These are phyloP conservation scores for Diloba caeruleocephala DNA, from an alignment of 2,888 invertebrate species.

Conservation along the genomic window DNA sequence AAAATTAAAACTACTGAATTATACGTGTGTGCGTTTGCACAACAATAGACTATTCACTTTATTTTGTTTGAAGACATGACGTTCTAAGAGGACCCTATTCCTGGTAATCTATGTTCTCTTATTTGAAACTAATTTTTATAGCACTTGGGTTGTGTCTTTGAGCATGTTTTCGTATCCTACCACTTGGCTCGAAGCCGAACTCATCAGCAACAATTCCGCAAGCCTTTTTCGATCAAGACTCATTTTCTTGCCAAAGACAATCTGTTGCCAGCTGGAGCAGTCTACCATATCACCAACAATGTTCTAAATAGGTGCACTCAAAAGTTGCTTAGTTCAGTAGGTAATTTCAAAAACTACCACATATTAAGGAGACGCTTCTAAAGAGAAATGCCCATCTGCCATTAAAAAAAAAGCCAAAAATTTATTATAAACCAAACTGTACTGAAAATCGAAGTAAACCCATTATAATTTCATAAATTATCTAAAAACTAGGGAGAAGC, in stretches of 20 bases:
- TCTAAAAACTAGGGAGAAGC: too few relatives aligned
- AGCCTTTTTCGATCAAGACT: conserved; percentile 26
- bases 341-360: too few relatives aligned
- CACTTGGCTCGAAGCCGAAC: conserved; percentile 29
- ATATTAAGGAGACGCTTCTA: not conserved
- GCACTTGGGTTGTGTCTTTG: conserved; percentile 4
- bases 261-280: conserved; percentile 18
- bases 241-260: conserved; percentile 34
- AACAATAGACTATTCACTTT: conserved; percentile 15
- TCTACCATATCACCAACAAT: not conserved
- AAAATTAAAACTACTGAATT: too few relatives aligned
- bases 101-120: too few relatives aligned
- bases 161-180: conserved; percentile 6
- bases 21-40: not conserved
- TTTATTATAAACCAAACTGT: not conserved
- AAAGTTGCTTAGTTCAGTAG: too few relatives aligned
- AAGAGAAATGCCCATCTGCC: too few relatives aligned
- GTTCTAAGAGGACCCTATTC: too few relatives aligned
- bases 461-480: too few relatives aligned
- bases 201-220: conserved; percentile 21
- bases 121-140: too few relatives aligned
- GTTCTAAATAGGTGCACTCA: too few relatives aligned
- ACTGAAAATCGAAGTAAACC: too few relatives aligned
- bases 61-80: too few relatives aligned
- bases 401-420: not conserved